phyloP scores from a whole-genome alignment of 2,113 vertebrate species.

The Ictidomys tridecemlineatus region DNA sequence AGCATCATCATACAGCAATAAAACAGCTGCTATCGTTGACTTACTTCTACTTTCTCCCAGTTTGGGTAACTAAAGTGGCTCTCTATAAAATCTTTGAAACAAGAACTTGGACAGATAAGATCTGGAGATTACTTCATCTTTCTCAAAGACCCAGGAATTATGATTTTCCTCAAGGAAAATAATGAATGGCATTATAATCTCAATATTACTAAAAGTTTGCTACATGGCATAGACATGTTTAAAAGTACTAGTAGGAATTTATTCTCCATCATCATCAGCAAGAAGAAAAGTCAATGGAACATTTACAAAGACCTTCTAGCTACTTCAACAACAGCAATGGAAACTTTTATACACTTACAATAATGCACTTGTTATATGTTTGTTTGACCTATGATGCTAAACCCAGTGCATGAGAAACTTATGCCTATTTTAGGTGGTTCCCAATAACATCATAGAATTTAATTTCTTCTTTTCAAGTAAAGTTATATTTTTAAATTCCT shows the following conservation, averaged over 20 bases:
- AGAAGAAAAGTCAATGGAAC: background rate
- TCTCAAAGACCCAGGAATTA: background rate
- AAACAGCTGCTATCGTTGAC: slow-evolving; percentile 52
- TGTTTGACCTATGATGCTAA: slow-evolving; percentile 22
- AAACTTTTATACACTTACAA: background rate
- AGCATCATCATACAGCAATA: background rate
- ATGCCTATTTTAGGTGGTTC: background rate
- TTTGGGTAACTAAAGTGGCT: background rate
- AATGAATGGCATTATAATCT: background rate
- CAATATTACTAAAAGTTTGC: background rate
- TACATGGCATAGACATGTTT: background rate
- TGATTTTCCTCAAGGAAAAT: background rate
- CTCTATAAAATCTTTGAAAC: background rate
- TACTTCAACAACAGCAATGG: background rate
- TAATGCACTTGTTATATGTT: background rate
- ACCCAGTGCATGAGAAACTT: background rate
- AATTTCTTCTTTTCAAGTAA: background rate
- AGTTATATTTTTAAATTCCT: slow-evolving; percentile 15
- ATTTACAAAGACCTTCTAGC: background rate
- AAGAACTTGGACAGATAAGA: slow-evolving; percentile 18
- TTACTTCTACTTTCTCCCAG: background rate
- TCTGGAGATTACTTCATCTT: background rate
- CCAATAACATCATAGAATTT: background rate
- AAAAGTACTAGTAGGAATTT: background rate
- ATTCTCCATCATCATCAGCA: background rate